Conservation (phyloP, 2,888 invertebrate genomes). For the Melanargia galathea region DNA sequence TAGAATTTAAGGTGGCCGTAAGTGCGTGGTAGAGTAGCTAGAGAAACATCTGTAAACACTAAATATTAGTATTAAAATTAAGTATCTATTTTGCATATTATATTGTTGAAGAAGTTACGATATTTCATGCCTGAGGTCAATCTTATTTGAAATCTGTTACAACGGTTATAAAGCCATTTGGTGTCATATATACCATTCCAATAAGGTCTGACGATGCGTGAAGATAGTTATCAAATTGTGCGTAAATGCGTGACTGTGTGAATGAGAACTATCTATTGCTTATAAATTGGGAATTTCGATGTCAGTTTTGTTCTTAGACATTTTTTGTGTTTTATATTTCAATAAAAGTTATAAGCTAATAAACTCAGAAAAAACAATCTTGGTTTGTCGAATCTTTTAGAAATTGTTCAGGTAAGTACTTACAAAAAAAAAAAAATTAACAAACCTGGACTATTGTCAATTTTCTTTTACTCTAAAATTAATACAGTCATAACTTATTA, state of each 20-base stretch:
- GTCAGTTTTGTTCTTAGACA: neutral
- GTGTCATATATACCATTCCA: conserved; percentile 38
- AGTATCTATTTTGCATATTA: neutral
- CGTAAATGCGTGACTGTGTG: conserved; percentile 16
- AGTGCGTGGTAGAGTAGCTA: neutral
- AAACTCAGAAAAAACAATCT: too few relatives aligned
- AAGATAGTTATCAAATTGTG: conserved; percentile 33
- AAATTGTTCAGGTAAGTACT: too few relatives aligned
- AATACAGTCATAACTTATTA: too few relatives aligned
- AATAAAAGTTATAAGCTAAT: neutral
- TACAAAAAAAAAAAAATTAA: too few relatives aligned
- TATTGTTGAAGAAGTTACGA: conserved; percentile 11
- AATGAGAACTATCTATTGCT: neutral
- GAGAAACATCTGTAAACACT: too few relatives aligned
- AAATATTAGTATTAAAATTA: neutral
- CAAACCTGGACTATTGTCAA: too few relatives aligned
- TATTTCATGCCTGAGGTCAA: conserved; percentile 35
- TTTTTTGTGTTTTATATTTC: neutral
- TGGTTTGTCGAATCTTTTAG: too few relatives aligned
- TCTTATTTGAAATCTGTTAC: conserved; percentile 37
- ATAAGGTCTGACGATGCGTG: conserved; percentile 36
- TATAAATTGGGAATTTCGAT: neutral
- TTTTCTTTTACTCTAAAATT: too few relatives aligned
- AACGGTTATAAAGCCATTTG: conserved; percentile 37
- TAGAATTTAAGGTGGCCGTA: neutral